Evolutionary conservation across 2,113 vertebrate genomes (phyloP).

Genomic region (Bubo scandiacus): DNA sequence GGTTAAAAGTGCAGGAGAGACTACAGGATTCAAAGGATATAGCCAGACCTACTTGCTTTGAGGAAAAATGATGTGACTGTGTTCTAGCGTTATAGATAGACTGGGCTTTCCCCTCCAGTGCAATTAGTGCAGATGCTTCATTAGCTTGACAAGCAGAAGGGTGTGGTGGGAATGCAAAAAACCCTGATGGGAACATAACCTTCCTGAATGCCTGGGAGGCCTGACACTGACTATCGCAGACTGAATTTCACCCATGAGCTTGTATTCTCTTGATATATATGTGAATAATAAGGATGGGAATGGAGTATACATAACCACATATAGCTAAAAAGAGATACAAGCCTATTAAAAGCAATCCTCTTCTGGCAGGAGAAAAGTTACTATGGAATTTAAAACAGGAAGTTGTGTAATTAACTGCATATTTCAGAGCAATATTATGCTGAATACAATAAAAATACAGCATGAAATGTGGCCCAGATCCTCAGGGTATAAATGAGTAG

Average conservation of each 20-base stretch:
- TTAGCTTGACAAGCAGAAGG: slow-evolving; percentile 5
- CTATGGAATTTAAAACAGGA: slow-evolving; percentile 1
- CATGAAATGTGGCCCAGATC: neutral
- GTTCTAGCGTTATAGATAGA: neutral
- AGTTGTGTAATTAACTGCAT: neutral
- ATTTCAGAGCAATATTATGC: neutral
- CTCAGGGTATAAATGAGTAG: neutral
- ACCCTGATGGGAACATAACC: neutral
- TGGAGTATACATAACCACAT: neutral
- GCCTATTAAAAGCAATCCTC: neutral
- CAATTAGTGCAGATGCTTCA: slow-evolving; percentile 1
- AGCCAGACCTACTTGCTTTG: neutral
- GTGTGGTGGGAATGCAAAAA: slow-evolving; percentile 18
- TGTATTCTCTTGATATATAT: neutral
- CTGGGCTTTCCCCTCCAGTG: neutral
- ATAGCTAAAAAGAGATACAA: neutral
- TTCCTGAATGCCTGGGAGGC: neutral
- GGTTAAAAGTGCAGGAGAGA: slow-evolving; percentile 12
- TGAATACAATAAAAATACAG: neutral
- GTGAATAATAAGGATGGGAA: neutral
- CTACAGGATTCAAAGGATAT: neutral
- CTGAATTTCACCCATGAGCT: neutral
- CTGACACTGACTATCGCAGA: neutral
- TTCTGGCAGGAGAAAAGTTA: neutral
- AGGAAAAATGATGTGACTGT: neutral